Evolutionary conservation across 2,797 vertebrate genomes (phyloP), one percentile per base, ranked within the genome.

Genomic region (Helicolenus hilgendorfi): DNA sequence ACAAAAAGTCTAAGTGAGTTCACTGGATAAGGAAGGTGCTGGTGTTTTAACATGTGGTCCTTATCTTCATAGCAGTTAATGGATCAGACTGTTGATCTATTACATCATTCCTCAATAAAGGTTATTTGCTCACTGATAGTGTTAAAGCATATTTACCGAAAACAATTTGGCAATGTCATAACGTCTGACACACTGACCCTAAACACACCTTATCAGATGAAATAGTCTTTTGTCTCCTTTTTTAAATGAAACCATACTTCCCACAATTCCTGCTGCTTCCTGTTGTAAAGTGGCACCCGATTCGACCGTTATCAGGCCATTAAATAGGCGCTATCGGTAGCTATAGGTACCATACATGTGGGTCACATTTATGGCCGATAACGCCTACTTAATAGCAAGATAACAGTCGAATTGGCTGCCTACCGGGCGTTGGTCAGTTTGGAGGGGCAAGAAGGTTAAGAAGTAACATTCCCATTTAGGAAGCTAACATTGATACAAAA

Each of bases 31-130:
- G 27, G 49, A 70, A 2, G 20, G 72, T 2, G 56, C 20, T 72
- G 64, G 13, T 69, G 77, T 81, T 81, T 83, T 56, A 72, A 72
- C 63, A 77, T 11, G 62, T 31, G 68, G 8, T 77, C 24, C 22
- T 63, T 65, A 45, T 84, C 72, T 14, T 69, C 41, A 75, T n/a
- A 59, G 10, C 27, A 11, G 35, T 38, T 45, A 35, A 67, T 14
- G 36, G n/a, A 18, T 69, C 1, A 33, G 15, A 62, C n/a, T 64
- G 49, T 36, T 24, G 33, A 65, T 75, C 20, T 33, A 5, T 65
- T 14, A 7, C 31, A 22, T 22, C 14, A 33, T 22, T 35, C 62
- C n/a, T 64, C 31, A 64, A 22, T 64, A 22, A 64, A 72, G 6
- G 2, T 45, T 71, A 60, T 31, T 62, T 76, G 3, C 20, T 63